phyloP scores from a whole-genome alignment of 2,888 invertebrate species.

The Drosophila gaucha region DNA sequence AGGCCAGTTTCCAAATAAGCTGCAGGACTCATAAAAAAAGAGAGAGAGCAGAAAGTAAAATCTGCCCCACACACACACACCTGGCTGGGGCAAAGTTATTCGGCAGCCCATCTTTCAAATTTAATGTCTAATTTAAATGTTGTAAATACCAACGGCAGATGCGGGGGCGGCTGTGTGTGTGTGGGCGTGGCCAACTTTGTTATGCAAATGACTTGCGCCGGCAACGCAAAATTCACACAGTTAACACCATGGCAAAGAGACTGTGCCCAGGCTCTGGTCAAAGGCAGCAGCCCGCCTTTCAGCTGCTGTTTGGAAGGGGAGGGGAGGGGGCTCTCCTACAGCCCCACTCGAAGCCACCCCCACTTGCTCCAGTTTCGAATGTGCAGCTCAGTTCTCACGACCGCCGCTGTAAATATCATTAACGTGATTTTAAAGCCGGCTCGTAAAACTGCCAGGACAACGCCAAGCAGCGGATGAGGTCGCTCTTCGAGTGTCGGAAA shows the following conservation, averaged over 20 bases:
- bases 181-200: conserved; percentile 68
- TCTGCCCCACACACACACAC: conserved; percentile 30
- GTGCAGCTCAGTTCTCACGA: conserved; percentile 47
- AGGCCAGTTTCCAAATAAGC: conserved; percentile 59
- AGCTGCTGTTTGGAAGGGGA: too few relatives aligned
- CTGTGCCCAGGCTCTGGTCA: conserved; percentile 33
- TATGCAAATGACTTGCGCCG: conserved; percentile 72
- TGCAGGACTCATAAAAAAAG: conserved; percentile 44
- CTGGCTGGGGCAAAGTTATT: conserved; percentile 61
- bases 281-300: conserved; percentile 26
- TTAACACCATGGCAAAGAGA: conserved; percentile 61
- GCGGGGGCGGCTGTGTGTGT: background rate
- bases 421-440: conserved; percentile 78
- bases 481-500: conserved; percentile 61
- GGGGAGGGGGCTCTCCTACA: too few relatives aligned
- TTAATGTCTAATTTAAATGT: conserved; percentile 80
- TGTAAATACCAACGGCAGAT: conserved; percentile 63
- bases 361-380: conserved; percentile 55
- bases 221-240: conserved; percentile 68
- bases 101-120: conserved; percentile 77
- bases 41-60: background rate
- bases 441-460: conserved; percentile 69
- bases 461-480: conserved; percentile 30
- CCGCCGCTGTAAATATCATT: conserved; percentile 74
- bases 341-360: background rate